Base-by-base conservation (phyloP, 1,140 invertebrate species). In the Drosophila bocqueti region DNA sequence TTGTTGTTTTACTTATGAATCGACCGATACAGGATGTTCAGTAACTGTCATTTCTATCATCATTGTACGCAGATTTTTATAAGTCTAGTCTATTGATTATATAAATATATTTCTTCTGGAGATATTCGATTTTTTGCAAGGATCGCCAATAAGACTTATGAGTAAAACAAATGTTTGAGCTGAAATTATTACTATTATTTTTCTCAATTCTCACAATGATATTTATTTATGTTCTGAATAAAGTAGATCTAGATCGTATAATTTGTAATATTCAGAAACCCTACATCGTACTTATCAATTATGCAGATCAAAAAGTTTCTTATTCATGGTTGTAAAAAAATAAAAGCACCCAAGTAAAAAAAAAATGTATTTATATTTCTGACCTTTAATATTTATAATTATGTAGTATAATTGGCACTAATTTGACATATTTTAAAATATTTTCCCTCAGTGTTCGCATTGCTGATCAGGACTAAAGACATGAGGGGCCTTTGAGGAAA, bases 381-480 rank as follows among this genome's bases (percentile, higher is more conserved):
- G 16, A 2, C 15, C 5, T 16, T 16, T 16, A 40, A 38, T 10
- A n/a, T 8, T 42, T 42, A 8, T 8, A 42, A n/a, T n/a, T n/a
- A n/a, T n/a, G 16, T 38, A 15, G 34, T 4, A 36, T 15, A 6
- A 15, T 40, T 40, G 5, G 0, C 3, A 40, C 38, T 7, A 16
- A 16, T 40, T 16, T 6, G 3, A 4, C 2, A 21, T 1, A 4
- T 36, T 4, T 11, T 8, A 0, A 5, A 42, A 13, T 9, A 31
- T 13, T 57, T 76, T 76, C 16, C n/a, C 40, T 24, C 45, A 52
- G 72, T 76, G 72, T n/a, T 59, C 6, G 31, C 26, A 46, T 42
- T 36, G 11, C 58, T 45, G 75, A 77, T 77, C 75, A 74, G 55
- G 26, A 45, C 31, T 46, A 72, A 60, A 62, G 65, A 66, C 38